Evolutionary conservation across 1,140 invertebrate species (phyloP).

Genomic region (Anastatus disparis): DNA sequence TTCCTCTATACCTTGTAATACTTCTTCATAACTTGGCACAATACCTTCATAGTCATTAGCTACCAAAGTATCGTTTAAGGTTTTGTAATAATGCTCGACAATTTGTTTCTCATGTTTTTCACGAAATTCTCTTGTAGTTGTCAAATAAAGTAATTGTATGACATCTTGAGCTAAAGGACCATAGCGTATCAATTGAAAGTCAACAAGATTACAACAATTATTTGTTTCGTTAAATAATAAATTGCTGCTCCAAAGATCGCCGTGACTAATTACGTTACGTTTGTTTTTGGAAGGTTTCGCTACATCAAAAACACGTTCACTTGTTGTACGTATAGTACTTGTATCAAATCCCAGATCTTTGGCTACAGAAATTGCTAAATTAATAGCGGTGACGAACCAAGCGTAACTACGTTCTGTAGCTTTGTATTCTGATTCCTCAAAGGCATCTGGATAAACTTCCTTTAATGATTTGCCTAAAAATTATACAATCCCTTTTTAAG

Average conservation of each 20-base stretch:
- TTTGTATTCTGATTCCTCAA: constrained; percentile 66
- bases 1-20: constrained; percentile 55
- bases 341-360: constrained; percentile 51
- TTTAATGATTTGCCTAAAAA: constrained; percentile 55
- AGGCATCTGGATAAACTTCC: constrained; percentile 59
- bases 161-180: constrained; percentile 66
- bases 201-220: constrained; percentile 70
- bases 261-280: constrained; percentile 70
- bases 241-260: constrained; percentile 74
- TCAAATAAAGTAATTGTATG: constrained; percentile 58
- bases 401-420: constrained; percentile 40
- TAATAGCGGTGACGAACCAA: constrained; percentile 51
- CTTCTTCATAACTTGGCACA: constrained; percentile 51
- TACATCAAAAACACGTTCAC: constrained; percentile 59
- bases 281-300: constrained; percentile 64
- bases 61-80: constrained; percentile 45
- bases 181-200: constrained; percentile 71
- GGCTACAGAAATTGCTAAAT: constrained; percentile 48
- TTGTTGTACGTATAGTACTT: constrained; percentile 51
- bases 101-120: constrained; percentile 48
- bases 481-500: too few relatives aligned
- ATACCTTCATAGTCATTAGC: constrained; percentile 20
- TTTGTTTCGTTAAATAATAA: constrained; percentile 66
- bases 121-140: constrained; percentile 53
- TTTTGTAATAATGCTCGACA: constrained; percentile 57